phyloP scores from a whole-genome alignment of 2,888 invertebrate species.

The Arenicola marina region DNA sequence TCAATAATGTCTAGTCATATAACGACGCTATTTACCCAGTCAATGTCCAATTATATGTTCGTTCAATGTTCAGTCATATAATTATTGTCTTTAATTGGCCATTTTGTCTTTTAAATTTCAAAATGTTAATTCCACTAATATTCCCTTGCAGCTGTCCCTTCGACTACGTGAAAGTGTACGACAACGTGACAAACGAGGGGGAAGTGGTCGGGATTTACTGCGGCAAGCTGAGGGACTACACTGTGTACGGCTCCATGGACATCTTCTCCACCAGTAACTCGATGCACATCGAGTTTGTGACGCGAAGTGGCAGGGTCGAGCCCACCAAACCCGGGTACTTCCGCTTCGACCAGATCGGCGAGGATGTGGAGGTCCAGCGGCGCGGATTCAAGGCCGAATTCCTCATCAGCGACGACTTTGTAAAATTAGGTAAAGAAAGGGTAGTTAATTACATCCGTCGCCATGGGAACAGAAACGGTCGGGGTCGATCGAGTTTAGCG shows the following conservation, averaged over 20 bases:
- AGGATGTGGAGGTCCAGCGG: slow-evolving; percentile 71
- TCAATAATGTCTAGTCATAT: too few species aligned
- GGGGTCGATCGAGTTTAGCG: too few species aligned
- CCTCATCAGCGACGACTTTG: slow-evolving; percentile 98
- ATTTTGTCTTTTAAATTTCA: background rate
- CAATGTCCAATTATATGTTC: background rate
- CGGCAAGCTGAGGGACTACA: slow-evolving; percentile 86
- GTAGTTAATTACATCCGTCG: too few species aligned
- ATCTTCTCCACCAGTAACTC: slow-evolving; percentile 91
- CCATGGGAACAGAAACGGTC: too few species aligned
- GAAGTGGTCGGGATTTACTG: slow-evolving; percentile 95
- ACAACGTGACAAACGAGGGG: slow-evolving; percentile 86
- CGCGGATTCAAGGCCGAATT: slow-evolving; percentile 98
- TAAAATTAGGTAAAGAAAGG: slow-evolving; percentile 74
- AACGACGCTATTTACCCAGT: too few species aligned
- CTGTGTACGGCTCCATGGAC: slow-evolving; percentile 63
- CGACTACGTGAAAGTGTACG: slow-evolving; percentile 96
- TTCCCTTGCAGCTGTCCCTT: slow-evolving; percentile 85
- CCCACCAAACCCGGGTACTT: slow-evolving; percentile 66
- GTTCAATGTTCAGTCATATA: background rate
- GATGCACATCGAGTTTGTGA: slow-evolving; percentile 88
- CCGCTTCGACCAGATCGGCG: slow-evolving; percentile 39
- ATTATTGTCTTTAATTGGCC: background rate
- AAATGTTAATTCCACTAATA: too few species aligned
- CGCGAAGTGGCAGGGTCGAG: slow-evolving; percentile 77